These are phyloP conservation scores for Furcifer pardalis DNA, from an alignment of 2,797 vertebrate species.

Conservation along the genomic window DNA sequence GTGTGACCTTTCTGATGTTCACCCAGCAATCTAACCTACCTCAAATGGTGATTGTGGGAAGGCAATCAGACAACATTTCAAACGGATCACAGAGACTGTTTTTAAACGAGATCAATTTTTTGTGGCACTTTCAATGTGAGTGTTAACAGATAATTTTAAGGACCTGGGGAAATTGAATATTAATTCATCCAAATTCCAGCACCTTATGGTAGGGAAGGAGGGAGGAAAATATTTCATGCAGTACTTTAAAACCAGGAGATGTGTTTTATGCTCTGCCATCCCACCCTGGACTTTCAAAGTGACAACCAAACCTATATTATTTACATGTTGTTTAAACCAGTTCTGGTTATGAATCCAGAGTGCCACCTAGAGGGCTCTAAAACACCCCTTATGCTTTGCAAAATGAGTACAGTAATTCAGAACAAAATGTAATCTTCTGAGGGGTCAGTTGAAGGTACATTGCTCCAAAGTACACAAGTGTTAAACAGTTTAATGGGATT, in stretches of 20 bases:
- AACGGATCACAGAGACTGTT: neutral
- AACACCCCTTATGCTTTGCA: neutral
- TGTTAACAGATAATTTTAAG: neutral
- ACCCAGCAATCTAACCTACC: neutral
- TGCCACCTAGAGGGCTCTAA: constrained; percentile 51
- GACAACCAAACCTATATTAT: neutral
- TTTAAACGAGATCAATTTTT: neutral
- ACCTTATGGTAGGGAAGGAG: too few species aligned
- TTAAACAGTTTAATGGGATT: neutral
- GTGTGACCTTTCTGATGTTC: too few species aligned
- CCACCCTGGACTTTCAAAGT: neutral
- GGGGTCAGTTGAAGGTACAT: neutral
- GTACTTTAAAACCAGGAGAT: neutral
- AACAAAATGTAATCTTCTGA: neutral
- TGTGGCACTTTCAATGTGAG: neutral
- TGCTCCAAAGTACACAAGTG: neutral
- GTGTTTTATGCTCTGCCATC: neutral
- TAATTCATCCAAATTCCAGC: neutral
- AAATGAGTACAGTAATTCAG: too few species aligned
- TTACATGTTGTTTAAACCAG: neutral
- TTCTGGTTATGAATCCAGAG: constrained; percentile 32
- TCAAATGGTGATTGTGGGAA: neutral
- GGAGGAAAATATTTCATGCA: neutral
- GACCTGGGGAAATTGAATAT: neutral
- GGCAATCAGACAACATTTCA: neutral